Percentiles rank a stretch among this genome's conserved stretches.
Evolutionary conservation across 2,888 invertebrate genomes (phyloP).

Genomic region (Drosophila kanekoi): DNA sequence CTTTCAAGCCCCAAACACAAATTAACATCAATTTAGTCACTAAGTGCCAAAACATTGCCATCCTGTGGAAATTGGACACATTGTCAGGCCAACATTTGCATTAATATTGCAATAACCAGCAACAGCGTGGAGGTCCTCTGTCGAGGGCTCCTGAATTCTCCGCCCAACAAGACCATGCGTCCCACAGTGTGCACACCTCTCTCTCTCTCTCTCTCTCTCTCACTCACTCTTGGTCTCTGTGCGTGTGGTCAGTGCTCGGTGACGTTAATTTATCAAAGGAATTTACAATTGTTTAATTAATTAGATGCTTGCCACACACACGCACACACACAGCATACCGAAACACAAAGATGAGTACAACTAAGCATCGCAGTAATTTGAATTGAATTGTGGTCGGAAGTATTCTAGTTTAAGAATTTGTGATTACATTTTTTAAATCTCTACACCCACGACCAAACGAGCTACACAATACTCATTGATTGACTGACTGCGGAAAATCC

Average conservation of each 20-base stretch:
- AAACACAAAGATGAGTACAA: conserved; percentile 3
- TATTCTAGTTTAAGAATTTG: neutral
- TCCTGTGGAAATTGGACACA: neutral
- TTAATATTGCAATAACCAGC: conserved; percentile 13
- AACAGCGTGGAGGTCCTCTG: conserved; percentile 1
- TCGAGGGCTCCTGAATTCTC: neutral
- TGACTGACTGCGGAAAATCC: too few species aligned
- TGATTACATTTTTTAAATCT: too few species aligned
- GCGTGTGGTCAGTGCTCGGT: conserved; percentile 56
- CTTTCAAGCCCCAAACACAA: conserved; percentile 1
- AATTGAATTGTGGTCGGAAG: conserved; percentile 27
- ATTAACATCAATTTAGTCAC: conserved; percentile 13
- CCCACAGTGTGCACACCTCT: neutral
- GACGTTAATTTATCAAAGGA: conserved; percentile 78
- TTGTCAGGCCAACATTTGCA: conserved; percentile 1
- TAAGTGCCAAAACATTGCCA: neutral
- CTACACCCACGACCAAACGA: too few species aligned
- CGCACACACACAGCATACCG: conserved; percentile 4
- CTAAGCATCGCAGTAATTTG: conserved; percentile 5
- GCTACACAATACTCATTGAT: too few species aligned
- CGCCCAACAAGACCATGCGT: neutral
- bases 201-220: neutral
- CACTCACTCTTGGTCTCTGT: neutral
- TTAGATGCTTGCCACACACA: conserved; percentile 45
- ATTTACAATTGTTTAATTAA: conserved; percentile 76